A percentile compares a stretch with the other conserved stretches of the same genome.
Conservation (phyloP, 1,140 invertebrate species). For the Sarcophaga peregrina region DNA sequence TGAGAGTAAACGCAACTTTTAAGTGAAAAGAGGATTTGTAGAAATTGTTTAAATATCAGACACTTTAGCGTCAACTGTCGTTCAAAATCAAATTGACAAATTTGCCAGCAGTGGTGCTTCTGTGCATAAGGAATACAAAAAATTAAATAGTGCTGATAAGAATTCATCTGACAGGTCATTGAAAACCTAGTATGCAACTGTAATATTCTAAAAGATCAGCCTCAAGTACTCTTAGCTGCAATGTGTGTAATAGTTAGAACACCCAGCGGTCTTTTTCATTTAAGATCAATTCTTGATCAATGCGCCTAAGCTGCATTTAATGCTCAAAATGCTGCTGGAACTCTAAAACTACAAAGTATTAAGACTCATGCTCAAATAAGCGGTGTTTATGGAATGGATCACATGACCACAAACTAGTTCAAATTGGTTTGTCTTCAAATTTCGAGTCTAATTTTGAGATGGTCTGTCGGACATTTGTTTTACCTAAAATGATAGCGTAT, state of each 20-base stretch:
- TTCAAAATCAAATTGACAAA: neutral
- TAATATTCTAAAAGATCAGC: neutral
- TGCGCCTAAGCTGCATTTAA: neutral
- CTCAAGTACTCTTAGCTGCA: neutral
- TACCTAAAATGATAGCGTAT: neutral
- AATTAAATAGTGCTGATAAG: neutral
- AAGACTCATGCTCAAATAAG: slow-evolving; percentile 13
- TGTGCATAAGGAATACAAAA: neutral
- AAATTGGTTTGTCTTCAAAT: neutral
- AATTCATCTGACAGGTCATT: neutral
- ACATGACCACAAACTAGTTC: neutral
- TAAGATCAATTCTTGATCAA: neutral
- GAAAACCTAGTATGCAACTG: neutral
- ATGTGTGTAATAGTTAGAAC: slow-evolving; percentile 1
- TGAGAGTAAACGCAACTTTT: neutral
- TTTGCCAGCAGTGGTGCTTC: neutral
- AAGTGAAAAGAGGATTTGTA: neutral
- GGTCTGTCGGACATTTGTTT: neutral
- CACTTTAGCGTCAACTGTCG: no score
- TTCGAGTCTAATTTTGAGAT: neutral
- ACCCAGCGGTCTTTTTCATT: neutral
- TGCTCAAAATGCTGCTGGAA: neutral
- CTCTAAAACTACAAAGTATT: neutral
- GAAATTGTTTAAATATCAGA: neutral
- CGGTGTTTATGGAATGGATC: neutral